phyloP scores from a whole-genome alignment of 2,113 vertebrate genomes.

The Poeciliopsis prolifica region DNA sequence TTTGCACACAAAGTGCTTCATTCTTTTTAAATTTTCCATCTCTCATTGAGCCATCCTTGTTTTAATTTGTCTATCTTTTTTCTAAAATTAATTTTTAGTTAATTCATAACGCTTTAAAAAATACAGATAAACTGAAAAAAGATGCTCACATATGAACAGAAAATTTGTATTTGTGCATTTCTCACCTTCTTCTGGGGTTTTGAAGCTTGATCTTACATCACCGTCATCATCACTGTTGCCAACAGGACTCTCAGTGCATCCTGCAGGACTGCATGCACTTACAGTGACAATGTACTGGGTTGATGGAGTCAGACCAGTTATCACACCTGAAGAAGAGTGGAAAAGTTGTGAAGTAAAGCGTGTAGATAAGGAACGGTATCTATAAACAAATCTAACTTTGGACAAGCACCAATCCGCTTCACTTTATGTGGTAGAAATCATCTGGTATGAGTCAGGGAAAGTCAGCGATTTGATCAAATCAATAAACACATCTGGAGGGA shows the following conservation, averaged over 20 bases:
- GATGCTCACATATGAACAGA: not conserved
- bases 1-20: constrained; percentile 2
- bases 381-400: not conserved
- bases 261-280: constrained; percentile 86
- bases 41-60: not conserved
- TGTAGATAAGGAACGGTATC: not conserved
- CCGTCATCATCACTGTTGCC: constrained; percentile 40
- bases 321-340: constrained; percentile 77
- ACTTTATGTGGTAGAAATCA: not conserved
- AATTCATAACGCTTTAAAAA: not conserved
- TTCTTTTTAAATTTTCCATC: not conserved
- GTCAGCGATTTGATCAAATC: too few relatives aligned
- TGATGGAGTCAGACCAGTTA: constrained; percentile 89
- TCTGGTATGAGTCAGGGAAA: too few relatives aligned
- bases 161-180: constrained; percentile 81
- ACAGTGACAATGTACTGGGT: constrained; percentile 87
- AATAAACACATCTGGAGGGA: too few relatives aligned
- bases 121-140: not conserved
- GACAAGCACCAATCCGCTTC: not conserved
- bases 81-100: not conserved
- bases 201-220: constrained; percentile 80
- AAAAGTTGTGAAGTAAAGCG: not conserved
- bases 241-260: constrained; percentile 85
- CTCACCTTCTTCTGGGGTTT: constrained; percentile 95
- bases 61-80: not conserved